phyloP scores from a whole-genome alignment of 1,140 invertebrate species.

The Agrypnia vestita region DNA sequence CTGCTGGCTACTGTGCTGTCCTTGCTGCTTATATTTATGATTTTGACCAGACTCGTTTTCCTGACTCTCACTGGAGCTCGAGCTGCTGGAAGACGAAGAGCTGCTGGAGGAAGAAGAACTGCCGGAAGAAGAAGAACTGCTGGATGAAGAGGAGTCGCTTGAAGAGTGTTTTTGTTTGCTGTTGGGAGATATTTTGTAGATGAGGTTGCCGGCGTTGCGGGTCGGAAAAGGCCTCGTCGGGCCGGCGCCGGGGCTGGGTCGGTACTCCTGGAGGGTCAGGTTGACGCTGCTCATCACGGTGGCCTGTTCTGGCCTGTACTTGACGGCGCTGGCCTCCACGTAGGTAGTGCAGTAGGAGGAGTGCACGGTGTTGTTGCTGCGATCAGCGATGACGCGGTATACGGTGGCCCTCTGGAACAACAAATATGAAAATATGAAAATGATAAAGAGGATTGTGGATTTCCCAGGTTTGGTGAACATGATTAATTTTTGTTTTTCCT shows the following conservation, averaged over 20 bases:
- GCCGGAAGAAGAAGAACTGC: constrained; percentile 47
- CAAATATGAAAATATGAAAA: not conserved
- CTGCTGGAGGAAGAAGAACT: not conserved
- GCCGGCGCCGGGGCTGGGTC: constrained; percentile 64
- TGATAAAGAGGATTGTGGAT: too few species aligned
- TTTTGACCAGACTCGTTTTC: not conserved
- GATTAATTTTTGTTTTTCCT: too few species aligned
- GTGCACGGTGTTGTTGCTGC: constrained; percentile 76
- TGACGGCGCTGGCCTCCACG: constrained; percentile 72
- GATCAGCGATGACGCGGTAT: constrained; percentile 72
- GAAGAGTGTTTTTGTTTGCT: too few species aligned
- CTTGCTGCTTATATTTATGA: constrained; percentile 40
- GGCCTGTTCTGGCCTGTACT: constrained; percentile 75
- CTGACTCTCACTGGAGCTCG: constrained; percentile 19
- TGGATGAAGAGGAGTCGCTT: not conserved
- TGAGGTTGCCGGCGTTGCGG: constrained; percentile 72
- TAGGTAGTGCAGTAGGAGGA: constrained; percentile 76
- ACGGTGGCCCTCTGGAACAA: constrained; percentile 70
- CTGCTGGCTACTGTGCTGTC: constrained; percentile 1
- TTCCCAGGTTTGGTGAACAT: too few species aligned
- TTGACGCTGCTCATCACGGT: constrained; percentile 75
- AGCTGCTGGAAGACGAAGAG: too few species aligned
- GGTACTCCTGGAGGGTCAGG: constrained; percentile 67
- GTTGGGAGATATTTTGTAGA: constrained; percentile 66
- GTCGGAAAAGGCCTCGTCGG: constrained; percentile 63